Evolutionary conservation across 2,113 vertebrate genomes (phyloP).

Genomic region (Dipodomys merriami): DNA sequence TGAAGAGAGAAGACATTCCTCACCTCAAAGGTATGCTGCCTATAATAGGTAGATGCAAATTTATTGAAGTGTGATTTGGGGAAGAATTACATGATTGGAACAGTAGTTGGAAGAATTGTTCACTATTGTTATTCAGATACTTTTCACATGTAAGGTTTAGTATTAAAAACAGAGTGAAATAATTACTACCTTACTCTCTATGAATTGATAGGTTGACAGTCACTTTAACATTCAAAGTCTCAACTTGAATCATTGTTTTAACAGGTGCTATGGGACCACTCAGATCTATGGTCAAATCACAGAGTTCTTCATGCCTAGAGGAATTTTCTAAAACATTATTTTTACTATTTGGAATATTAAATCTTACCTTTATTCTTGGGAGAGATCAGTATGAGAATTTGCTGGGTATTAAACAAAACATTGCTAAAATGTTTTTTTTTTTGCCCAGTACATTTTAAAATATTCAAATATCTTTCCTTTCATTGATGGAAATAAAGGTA

Average conservation of each 20-base stretch:
- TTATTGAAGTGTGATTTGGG: too few relatives aligned
- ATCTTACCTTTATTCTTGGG: not conserved
- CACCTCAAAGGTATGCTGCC: slow-evolving; percentile 47
- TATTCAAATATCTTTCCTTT: not conserved
- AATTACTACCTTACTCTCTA: too few relatives aligned
- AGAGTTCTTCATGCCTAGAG: not conserved
- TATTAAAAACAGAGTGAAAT: not conserved
- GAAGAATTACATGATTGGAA: too few relatives aligned
- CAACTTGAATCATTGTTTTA: not conserved
- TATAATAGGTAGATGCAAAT: too few relatives aligned
- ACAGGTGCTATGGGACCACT: not conserved
- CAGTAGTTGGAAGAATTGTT: too few relatives aligned
- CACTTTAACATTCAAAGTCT: not conserved
- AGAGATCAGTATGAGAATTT: not conserved
- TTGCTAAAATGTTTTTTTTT: not conserved
- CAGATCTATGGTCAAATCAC: not conserved
- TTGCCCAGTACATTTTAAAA: not conserved
- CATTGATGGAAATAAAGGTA: not conserved
- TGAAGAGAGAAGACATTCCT: slow-evolving; percentile 65
- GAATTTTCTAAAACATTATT: not conserved
- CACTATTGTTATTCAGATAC: too few relatives aligned
- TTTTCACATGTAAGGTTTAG: not conserved
- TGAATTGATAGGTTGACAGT: not conserved
- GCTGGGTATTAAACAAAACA: not conserved
- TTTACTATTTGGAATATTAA: not conserved